phyloP scores from a whole-genome alignment of 1,140 invertebrate species.

The Drosophila nigromelanica region DNA sequence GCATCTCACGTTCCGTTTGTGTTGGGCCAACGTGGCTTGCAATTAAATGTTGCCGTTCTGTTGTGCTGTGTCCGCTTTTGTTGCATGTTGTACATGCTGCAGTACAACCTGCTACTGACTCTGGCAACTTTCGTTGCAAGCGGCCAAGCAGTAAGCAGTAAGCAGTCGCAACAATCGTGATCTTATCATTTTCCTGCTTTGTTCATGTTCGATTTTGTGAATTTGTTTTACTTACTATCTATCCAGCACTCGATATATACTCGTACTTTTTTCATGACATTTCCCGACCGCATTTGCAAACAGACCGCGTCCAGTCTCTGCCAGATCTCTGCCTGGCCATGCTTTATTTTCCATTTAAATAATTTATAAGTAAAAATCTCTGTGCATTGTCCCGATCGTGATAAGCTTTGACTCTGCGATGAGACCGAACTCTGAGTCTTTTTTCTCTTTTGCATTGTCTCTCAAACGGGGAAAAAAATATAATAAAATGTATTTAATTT shows the following conservation, averaged over 20 bases:
- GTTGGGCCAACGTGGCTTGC: constrained; percentile 72
- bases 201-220: constrained; percentile 81
- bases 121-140: constrained; percentile 54
- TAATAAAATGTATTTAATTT: constrained; percentile 75
- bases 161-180: constrained; percentile 66
- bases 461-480: constrained; percentile 19
- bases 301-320: constrained; percentile 68
- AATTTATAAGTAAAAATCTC: constrained; percentile 78
- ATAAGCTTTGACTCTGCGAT: constrained; percentile 53
- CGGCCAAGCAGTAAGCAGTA: background rate
- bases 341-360: constrained; percentile 79
- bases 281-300: constrained; percentile 78
- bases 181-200: constrained; percentile 76
- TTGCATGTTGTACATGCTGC: constrained; percentile 59
- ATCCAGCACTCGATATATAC: constrained; percentile 23
- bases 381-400: constrained; percentile 75
- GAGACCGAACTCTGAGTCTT: constrained; percentile 18
- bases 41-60: constrained; percentile 63
- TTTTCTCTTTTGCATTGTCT: constrained; percentile 57
- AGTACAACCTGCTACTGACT: constrained; percentile 63
- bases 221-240: constrained; percentile 72
- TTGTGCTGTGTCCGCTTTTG: constrained; percentile 43
- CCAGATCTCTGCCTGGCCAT: constrained; percentile 19
- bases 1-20: constrained; percentile 35
- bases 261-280: constrained; percentile 70